Percentiles rank a stretch among this genome's conserved stretches.
These are phyloP conservation scores for Atrina japonica DNA, from an alignment of 2,888 invertebrate species.

Conservation along the genomic window DNA sequence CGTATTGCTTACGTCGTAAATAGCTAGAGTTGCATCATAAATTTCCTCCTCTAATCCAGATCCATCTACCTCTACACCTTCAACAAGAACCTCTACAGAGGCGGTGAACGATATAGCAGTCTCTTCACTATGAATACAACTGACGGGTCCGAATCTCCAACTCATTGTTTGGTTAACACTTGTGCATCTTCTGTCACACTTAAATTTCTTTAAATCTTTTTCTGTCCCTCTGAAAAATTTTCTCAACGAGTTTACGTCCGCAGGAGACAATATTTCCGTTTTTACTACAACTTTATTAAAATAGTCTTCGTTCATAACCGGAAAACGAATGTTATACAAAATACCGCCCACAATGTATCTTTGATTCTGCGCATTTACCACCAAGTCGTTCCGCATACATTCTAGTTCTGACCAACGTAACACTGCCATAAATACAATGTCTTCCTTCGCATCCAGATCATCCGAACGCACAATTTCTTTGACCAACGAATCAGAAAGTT, in stretches of 20 bases:
- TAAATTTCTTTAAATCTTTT: constrained; percentile 29
- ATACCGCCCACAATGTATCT: constrained; percentile 41
- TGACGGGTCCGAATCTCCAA: constrained; percentile 46
- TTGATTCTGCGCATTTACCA: constrained; percentile 46
- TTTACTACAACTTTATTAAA: constrained; percentile 49
- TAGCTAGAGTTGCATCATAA: constrained; percentile 35
- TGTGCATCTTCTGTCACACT: constrained; percentile 16
- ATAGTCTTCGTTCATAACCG: constrained; percentile 49
- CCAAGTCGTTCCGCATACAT: constrained; percentile 39
- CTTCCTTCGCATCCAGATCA: constrained; percentile 48
- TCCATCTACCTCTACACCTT: constrained; percentile 41
- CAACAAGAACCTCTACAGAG: constrained; percentile 34
- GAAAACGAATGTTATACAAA: constrained; percentile 53
- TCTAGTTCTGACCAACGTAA: constrained; percentile 50
- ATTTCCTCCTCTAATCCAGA: constrained; percentile 36
- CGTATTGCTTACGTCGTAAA: constrained; percentile 38
- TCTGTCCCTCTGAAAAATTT: constrained; percentile 40
- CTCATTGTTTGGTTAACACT: constrained; percentile 33
- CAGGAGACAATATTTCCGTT: constrained; percentile 41
- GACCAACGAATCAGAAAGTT: constrained; percentile 51
- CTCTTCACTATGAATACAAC: constrained; percentile 43
- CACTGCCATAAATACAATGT: constrained; percentile 53
- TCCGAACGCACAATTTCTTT: constrained; percentile 50
- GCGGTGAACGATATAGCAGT: constrained; percentile 46
- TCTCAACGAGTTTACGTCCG: constrained; percentile 74